phyloP scores from a whole-genome alignment of 2,888 invertebrate genomes.

The Cremastinae sp. region DNA sequence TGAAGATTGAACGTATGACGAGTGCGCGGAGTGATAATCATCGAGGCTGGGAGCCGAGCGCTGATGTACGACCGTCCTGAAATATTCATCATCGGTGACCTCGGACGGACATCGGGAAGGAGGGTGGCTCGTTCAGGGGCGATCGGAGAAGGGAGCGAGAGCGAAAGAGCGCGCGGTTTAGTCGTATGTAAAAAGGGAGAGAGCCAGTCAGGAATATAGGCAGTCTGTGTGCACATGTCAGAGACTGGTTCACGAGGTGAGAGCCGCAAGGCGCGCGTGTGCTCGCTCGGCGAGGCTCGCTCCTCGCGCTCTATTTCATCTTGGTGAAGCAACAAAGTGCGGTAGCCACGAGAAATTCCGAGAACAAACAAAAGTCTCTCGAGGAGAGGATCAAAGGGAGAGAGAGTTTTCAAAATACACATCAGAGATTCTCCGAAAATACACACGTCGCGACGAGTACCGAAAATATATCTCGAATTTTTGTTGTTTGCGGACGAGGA shows the following conservation, averaged over 20 bases:
- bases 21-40: slow-evolving; percentile 42
- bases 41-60: slow-evolving; percentile 44
- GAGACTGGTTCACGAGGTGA: slow-evolving; percentile 37
- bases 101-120: slow-evolving; percentile 40
- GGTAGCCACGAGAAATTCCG: slow-evolving; percentile 21
- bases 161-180: slow-evolving; percentile 8
- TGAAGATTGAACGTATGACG: slow-evolving; percentile 28
- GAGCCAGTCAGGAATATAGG: slow-evolving; percentile 8
- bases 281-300: slow-evolving; percentile 36
- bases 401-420: slow-evolving; percentile 44
- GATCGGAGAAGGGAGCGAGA: slow-evolving; percentile 11
- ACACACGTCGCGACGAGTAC: not conserved
- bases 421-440: not conserved
- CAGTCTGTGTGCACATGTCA: slow-evolving; percentile 44
- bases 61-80: slow-evolving; percentile 59
- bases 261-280: slow-evolving; percentile 27
- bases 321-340: slow-evolving; percentile 44
- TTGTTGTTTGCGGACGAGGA: not conserved
- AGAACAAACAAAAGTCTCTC: not conserved
- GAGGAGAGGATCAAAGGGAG: slow-evolving; percentile 23
- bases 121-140: slow-evolving; percentile 10
- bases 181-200: slow-evolving; percentile 15
- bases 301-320: slow-evolving; percentile 59
- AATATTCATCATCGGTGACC: slow-evolving; percentile 60
- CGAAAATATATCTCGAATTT: slow-evolving; percentile 15